These are phyloP conservation scores for Microtus ochrogaster DNA, from an alignment of 2,113 vertebrate genomes.

Conservation along the genomic window DNA sequence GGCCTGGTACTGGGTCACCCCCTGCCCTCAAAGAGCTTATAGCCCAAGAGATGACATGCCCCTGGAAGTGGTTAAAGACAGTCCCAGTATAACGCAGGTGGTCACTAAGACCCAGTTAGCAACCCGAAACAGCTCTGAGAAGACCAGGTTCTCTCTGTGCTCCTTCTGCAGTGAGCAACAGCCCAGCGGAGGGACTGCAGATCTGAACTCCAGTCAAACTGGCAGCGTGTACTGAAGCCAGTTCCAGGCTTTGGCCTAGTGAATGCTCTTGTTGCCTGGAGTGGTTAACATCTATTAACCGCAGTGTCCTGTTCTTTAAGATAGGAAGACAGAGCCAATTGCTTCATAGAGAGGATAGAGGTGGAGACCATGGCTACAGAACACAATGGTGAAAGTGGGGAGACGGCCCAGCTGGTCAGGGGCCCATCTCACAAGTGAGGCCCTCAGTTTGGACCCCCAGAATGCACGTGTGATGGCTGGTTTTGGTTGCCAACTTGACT, in stretches of 20 bases:
- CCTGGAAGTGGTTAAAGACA: not conserved
- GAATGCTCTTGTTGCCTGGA: not conserved
- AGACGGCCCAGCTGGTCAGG: not conserved
- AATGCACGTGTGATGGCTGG: not conserved
- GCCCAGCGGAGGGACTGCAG: not conserved
- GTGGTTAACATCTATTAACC: not conserved
- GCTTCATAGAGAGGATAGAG: not conserved
- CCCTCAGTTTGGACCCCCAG: not conserved
- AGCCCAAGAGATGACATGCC: not conserved
- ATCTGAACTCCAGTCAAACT: not conserved
- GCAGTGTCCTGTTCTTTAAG: constrained; percentile 41
- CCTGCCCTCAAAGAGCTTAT: constrained; percentile 62
- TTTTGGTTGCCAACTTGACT: not conserved
- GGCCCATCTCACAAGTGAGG: not conserved
- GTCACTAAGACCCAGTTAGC: not conserved
- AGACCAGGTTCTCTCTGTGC: not conserved
- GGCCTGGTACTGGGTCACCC: not conserved
- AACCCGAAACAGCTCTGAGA: not conserved
- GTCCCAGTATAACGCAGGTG: not conserved
- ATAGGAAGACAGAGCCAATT: not conserved
- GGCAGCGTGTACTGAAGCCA: not conserved
- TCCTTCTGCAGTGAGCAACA: not conserved
- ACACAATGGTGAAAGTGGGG: not conserved
- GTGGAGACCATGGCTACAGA: not conserved
- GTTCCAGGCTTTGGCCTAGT: not conserved